Evolutionary conservation across 2,888 invertebrate species (phyloP), one percentile per base, ranked within the genome.

Genomic region (Pristionchus arcanus): DNA sequence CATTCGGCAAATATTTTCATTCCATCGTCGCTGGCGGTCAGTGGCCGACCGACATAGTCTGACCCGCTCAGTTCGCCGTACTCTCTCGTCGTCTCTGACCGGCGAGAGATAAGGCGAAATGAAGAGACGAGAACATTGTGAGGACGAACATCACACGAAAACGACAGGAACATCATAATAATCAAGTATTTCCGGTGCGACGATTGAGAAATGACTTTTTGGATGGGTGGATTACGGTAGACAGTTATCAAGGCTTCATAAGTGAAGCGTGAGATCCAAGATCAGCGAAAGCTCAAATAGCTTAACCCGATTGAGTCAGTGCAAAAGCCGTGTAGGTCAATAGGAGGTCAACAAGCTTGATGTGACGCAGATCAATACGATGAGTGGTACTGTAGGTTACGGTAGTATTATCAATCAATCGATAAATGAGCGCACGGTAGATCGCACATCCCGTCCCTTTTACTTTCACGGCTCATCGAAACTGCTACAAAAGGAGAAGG

Each of bases 401-500:
- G 63, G 63, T 63, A 63, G n/a, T 0, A 2, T 0, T 1, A 55
- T 21, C 84, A 85, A 85, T 85, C 84, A 59, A 85, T 85, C 84
- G 59, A 85, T 85, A 81, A 4, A 0, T 11, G 13, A 34, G 9
- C 25, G 77, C 15, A 81, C 42, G 53, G 16, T 42, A 83, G 83
- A 83, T 83, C 83, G n/a, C n/a, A 53, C 53, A 11, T 7, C 81
- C n/a, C 49, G 5, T 42, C 81, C 15, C 42, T 11, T 34, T 15
- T 25, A 74, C 31, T 74, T 34, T 37, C 81, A 49, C 42, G 37
- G 28, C 49, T 49, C 81, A 42, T 42, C 25, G 49, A 21, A 34
- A 81, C n/a, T 83, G 53, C 49, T 28, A 83, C 83, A 83, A 49
- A 25, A 49, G 77, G 77, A 34, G 25, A 74, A 77, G 81, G 81